Evolutionary conservation across 2,113 vertebrate species (phyloP), one percentile per base, ranked within the genome.

Genomic region (Neomonachus schauinslandi): DNA sequence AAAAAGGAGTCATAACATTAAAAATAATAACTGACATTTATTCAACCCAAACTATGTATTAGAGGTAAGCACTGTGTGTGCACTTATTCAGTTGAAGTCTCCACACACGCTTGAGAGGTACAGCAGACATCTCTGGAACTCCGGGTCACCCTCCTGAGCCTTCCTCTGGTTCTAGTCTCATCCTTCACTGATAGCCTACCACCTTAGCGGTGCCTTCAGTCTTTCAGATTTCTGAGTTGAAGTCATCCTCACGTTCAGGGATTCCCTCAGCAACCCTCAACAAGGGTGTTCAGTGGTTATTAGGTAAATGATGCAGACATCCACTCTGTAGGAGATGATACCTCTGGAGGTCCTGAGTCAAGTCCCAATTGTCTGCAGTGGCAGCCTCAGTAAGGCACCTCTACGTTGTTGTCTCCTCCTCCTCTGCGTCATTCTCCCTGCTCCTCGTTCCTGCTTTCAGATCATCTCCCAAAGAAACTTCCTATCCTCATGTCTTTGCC

Each of bases 21-120:
- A 94, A 61, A 55, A 28, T 33, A 74, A 42, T 49, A 74, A 57
- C 36, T 74, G 57, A 26, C 39, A 81, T 83, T 91, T 93, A 67
- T 74, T 80, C 24, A 84, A 51, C 26, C 14, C 21, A 53, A 51
- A 69, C 11, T 69, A 15, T 18, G 1, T 72, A 42, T 55, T 12
- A 77, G 77, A 85, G 11, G 84, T 81, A 9, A 65, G 24, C 3
- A 31, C 28, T 57, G 55, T 53, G 12, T 28, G 9, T 63, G 2
- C 8, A 16, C 65, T 79, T 87, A 42, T 72, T 7, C 22, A 12
- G 2, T 4, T 19, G 7, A 39, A n/a, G 2, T 53, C 22, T 79
- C 39, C 39, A 67, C 15, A 6, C 2, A 18, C 22, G 5, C 28
- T 39, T 13, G 28, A n/a, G 33, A 80, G 57, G 9, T 26, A 1